Conservation (phyloP, 2,888 invertebrate genomes). For the Amblyjoppa fuscipennis region DNA sequence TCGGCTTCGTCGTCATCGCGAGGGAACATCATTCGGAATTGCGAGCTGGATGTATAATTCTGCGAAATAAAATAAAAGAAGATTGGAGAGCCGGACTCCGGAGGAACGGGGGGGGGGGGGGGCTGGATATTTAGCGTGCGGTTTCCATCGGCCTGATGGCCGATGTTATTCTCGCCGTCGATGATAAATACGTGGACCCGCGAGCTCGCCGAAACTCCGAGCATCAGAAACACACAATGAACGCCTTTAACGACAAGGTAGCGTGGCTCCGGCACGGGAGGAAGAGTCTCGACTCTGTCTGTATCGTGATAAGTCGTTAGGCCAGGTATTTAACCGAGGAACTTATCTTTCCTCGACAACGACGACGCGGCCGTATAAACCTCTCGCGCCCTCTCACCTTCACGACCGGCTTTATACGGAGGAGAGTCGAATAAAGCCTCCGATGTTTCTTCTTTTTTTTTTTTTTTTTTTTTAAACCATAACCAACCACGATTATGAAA, state of each 20-base stretch:
- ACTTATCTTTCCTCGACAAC: conserved; percentile 72
- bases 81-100: neutral
- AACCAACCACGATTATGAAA: conserved; percentile 79
- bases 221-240: conserved; percentile 62
- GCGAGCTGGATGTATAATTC: conserved; percentile 23
- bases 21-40: conserved; percentile 20
- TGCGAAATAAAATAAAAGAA: conserved; percentile 24
- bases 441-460: conserved; percentile 72
- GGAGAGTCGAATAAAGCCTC: conserved; percentile 75
- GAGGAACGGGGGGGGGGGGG: neutral
- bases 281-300: conserved; percentile 63
- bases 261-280: conserved; percentile 39
- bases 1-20: conserved; percentile 17
- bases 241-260: conserved; percentile 68
- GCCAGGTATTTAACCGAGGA: conserved; percentile 75
- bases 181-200: conserved; percentile 72
- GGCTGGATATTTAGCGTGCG: conserved; percentile 9
- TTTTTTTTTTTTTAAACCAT: conserved; percentile 67
- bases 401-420: conserved; percentile 54
- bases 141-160: conserved; percentile 2
- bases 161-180: conserved; percentile 36
- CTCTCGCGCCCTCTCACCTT: conserved; percentile 26
- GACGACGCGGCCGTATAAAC: conserved; percentile 44
- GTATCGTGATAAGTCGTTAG: conserved; percentile 76
- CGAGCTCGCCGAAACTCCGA: conserved; percentile 54